Percentiles rank a stretch among this genome's conserved stretches.
Evolutionary conservation across 2,888 invertebrate genomes (phyloP).

Genomic region (Ormyrus pomaceus): DNA sequence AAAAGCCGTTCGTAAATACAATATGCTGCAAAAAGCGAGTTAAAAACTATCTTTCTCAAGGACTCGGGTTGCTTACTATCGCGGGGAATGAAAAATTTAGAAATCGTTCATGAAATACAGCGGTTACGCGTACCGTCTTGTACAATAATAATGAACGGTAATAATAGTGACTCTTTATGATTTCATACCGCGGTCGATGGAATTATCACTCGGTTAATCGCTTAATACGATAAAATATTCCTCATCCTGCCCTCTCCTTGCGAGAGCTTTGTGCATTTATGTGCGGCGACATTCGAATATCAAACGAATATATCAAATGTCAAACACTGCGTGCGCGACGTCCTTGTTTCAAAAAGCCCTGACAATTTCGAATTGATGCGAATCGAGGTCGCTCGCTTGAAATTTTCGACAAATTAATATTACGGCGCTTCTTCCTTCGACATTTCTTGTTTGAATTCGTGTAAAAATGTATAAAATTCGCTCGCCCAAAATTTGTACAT

Average conservation of each 20-base stretch:
- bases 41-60: conserved; percentile 33
- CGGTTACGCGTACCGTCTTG: not conserved
- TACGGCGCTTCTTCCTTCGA: too few relatives aligned
- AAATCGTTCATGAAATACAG: conserved; percentile 25
- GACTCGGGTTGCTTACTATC: conserved; percentile 19
- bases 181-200: conserved; percentile 8
- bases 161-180: conserved; percentile 5
- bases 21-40: conserved; percentile 15
- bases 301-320: not conserved
- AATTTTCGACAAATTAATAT: not conserved
- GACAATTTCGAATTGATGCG: conserved; percentile 5
- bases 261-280: not conserved
- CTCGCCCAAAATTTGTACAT: too few relatives aligned
- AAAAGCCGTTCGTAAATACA: conserved; percentile 26
- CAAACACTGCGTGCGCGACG: not conserved
- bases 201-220: conserved; percentile 21
- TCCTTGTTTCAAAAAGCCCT: not conserved
- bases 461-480: too few relatives aligned
- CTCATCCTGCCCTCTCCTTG: not conserved
- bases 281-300: conserved; percentile 7
- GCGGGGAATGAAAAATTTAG: not conserved
- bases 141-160: not conserved
- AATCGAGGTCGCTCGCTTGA: conserved; percentile 7
- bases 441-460: too few relatives aligned
- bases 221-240: conserved; percentile 1